Conservation (phyloP, 2,113 vertebrate genomes). For the Rhineura floridana region DNA sequence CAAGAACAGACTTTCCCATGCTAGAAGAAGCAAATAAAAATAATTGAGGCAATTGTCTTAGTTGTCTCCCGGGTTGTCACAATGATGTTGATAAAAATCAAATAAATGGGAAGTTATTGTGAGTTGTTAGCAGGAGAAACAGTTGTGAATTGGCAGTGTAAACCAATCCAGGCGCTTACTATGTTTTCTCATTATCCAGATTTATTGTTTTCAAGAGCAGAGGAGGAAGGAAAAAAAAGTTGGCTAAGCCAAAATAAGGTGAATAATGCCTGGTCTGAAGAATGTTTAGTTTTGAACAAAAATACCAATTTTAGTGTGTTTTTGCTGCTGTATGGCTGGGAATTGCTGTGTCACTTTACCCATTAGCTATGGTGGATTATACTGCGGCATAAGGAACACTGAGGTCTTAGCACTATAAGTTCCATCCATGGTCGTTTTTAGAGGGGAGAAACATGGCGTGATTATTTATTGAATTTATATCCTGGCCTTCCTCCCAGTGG, state of each 20-base stretch:
- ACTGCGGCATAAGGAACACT: background rate
- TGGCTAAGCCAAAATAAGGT: conserved; percentile 68
- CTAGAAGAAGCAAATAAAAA: conserved; percentile 58
- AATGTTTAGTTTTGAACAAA: conserved; percentile 33
- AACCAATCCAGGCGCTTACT: conserved; percentile 50
- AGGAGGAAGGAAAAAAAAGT: conserved; percentile 27
- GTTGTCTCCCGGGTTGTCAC: conserved; percentile 70
- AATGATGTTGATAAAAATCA: conserved; percentile 72
- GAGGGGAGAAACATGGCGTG: background rate
- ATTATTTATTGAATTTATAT: no score
- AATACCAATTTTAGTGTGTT: conserved; percentile 29
- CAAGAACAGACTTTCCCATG: conserved; percentile 51
- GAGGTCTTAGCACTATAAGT: no score
- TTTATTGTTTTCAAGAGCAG: conserved; percentile 59
- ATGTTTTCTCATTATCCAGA: conserved; percentile 71
- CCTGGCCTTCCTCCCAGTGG: no score
- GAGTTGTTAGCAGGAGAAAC: conserved; percentile 68
- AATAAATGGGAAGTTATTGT: conserved; percentile 64
- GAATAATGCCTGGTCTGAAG: conserved; percentile 37
- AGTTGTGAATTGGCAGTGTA: conserved; percentile 56
- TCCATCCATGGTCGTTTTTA: background rate
- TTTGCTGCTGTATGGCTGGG: conserved; percentile 44
- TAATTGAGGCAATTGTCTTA: conserved; percentile 71
- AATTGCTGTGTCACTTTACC: background rate
- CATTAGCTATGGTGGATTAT: background rate